Base-by-base conservation (phyloP, 2,888 invertebrate species). In the Pomacea canaliculata region DNA sequence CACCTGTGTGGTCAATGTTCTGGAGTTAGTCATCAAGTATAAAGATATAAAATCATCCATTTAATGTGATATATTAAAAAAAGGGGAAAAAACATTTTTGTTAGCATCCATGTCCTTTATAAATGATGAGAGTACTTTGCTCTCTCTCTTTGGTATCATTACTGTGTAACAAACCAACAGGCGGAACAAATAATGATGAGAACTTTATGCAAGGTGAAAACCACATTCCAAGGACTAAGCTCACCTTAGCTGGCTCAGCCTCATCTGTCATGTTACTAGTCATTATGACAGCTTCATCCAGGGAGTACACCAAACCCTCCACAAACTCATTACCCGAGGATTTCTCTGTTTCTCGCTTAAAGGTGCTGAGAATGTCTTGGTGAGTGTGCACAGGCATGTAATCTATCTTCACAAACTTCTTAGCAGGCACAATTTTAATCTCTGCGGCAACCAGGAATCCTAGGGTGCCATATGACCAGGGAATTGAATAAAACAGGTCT, bases 401-500 rank as follows among this genome's bases (percentile, higher is more conserved):
- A 77, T 93, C 93, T 46, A 96, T 88, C 77, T 86, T 86, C 12
- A 92, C 90, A 82, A 88, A 93, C 81, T 91, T 94, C 86, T 94
- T 94, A 18, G 95, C 94, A 5, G 95, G 95, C 72, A 96, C 92
- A 49, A 96, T 93, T 90, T 93, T 93, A 69, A 96, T 93, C 85
- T 94, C 94, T 0, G 93, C 95, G 0, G 88, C 86, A 0, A 95
- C 95, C 46, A 96, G 92, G 88, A 96, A 95, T 23, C 96, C 96
- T 9, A 96, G 91, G 0, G 96, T 96, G 9, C 96, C 96, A 88
- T 96, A 94, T 0, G 96, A 96, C 96, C 96, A 96, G 0, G 96
- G 96, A 7, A 96, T 92, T 1, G 95, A 92, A 89, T 95, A 94
- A 90, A 94, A 96, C 67, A 96, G 90, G 80, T 96, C 95, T 7